phyloP scores from a whole-genome alignment of 2,888 invertebrate species.

The Eucriotettix oculatus region DNA sequence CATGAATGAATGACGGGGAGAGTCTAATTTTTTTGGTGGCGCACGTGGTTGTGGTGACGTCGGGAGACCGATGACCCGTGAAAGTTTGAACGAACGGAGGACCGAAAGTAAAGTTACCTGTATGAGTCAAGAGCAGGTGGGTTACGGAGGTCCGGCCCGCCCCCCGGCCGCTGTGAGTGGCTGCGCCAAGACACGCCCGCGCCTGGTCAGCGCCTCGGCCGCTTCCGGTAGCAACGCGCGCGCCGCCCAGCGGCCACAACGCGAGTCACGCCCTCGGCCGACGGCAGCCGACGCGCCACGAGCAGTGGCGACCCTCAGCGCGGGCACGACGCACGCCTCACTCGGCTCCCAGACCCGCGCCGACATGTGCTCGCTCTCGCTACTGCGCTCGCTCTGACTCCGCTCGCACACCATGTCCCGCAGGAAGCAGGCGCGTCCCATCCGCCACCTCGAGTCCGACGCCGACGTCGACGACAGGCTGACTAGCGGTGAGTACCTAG shows the following conservation, averaged over 20 bases:
- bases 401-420: conserved; percentile 26
- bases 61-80: too few species aligned
- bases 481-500: background rate
- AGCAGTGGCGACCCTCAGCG: background rate
- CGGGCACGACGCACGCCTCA: background rate
- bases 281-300: conserved; percentile 1
- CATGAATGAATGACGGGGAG: too few species aligned
- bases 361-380: background rate
- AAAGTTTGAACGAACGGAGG: too few species aligned
- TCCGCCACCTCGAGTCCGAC: conserved; percentile 31
- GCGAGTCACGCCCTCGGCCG: conserved; percentile 2
- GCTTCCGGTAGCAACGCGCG: conserved; percentile 1
- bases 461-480: conserved; percentile 7
- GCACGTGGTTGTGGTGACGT: too few species aligned
- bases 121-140: too few species aligned
- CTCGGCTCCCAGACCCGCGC: background rate
- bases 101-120: too few species aligned
- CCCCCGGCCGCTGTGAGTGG: background rate
- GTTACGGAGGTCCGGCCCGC: background rate
- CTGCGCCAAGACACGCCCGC: conserved; percentile 2
- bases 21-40: too few species aligned
- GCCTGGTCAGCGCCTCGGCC: background rate
- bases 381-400: background rate
- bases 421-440: conserved; percentile 36
- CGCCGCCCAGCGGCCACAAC: conserved; percentile 11